Base-by-base conservation (phyloP, 2,888 invertebrate genomes). In the Latrodectus hesperus region DNA sequence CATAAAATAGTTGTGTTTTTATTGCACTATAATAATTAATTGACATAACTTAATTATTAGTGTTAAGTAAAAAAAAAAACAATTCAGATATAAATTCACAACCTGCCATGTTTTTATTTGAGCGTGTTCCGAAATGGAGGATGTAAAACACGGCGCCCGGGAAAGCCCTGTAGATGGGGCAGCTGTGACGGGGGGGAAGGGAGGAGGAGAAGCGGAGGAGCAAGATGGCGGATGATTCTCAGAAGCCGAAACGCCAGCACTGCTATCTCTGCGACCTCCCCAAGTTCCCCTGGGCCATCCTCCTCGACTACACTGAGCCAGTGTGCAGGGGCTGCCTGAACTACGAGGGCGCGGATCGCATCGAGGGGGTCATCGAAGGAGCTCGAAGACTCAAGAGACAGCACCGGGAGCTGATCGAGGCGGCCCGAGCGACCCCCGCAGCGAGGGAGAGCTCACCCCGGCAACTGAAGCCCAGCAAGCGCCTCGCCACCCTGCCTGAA, bases 281-380 rank as follows among this genome's bases (percentile, higher is more conserved):
- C 92, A 95, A 99, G 91, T 99, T 98, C 96, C 99, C 99, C 90
- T 99, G 99, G 99, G 99, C 99, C 70, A 99, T 99, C 97, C 94
- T 99, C 92, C 96, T 97, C 93, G 99, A 99, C 93, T 99, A 99
- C 93, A 95, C 97, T 81, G 99, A 99, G 93, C 96, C 98, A 71
- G 99, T 99, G 89, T 99, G 99, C 92, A 95, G 99, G 85, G 99
- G 99, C 75, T 99, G 99, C 93, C 99, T 99, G 85, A 99, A 99
- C 93, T 99, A 99, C 92, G 99, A 99, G 92, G 99, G 98, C 84
- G 98, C 99, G 55, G 99, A 99, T 93, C 94, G 99, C 90, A 99
- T 99, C 91, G 99, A 99, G 92, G 94, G 96, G 87, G 99, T 99
- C 74, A 94, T 99, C 90, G 99, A 99, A 91, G 95, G 96, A 5